Percentiles rank a stretch among this genome's conserved stretches.
These are phyloP conservation scores for Cassiopea xamachana DNA, from an alignment of 30 jellyfish, hydroid and myxozoan species.

Conservation along the genomic window DNA sequence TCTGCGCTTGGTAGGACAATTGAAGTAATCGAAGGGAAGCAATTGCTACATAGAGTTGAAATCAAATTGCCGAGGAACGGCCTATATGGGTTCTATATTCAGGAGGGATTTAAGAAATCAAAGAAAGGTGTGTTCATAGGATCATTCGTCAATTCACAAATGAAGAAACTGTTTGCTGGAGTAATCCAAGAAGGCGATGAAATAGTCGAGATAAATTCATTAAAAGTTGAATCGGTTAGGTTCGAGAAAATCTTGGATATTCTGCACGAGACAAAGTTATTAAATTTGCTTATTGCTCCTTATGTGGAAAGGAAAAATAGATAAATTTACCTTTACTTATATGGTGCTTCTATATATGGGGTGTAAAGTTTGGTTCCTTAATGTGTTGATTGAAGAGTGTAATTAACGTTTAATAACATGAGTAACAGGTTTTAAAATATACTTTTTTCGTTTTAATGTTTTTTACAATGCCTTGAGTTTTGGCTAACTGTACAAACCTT, in stretches of 20 bases:
- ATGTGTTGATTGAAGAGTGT: too few species aligned
- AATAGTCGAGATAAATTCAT: constrained; percentile 29
- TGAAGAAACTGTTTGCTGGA: constrained; percentile 43
- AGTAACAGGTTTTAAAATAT: too few species aligned
- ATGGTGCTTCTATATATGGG: too few species aligned
- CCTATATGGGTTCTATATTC: constrained; percentile 55
- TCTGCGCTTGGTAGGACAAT: constrained; percentile 29
- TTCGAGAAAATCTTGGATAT: constrained; percentile 20
- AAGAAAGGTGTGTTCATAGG: constrained; percentile 46
- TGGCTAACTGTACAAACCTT: too few species aligned
- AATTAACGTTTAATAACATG: too few species aligned
- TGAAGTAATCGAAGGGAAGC: constrained; percentile 27
- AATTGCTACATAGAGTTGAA: constrained; percentile 25
- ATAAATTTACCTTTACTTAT: too few species aligned
- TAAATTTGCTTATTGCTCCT: constrained; percentile 34
- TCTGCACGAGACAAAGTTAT: constrained; percentile 1
- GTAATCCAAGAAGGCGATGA: constrained; percentile 56
- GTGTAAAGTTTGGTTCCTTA: too few species aligned
- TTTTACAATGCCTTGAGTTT: too few species aligned
- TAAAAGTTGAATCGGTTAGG: neutral
- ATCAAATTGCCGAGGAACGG: constrained; percentile 45
- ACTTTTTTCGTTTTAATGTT: too few species aligned
- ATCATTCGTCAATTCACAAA: constrained; percentile 16
- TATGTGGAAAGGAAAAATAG: neutral
- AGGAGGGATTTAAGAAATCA: constrained; percentile 27